Conservation (phyloP, 2,113 vertebrate species). For the Sprattus sprattus region DNA sequence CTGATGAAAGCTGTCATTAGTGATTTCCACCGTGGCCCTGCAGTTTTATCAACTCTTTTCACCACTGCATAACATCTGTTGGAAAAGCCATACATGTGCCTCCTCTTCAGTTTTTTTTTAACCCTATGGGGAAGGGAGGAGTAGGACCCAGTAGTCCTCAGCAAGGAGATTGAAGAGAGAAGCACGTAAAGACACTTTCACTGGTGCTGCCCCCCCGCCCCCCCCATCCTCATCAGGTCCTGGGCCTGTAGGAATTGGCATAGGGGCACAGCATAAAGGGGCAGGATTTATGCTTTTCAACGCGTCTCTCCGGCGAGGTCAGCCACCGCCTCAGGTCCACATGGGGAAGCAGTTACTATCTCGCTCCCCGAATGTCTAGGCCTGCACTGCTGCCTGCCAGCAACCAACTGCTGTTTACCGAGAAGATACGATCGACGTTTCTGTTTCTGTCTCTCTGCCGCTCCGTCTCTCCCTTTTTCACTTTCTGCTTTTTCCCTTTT, state of each 20-base stretch:
- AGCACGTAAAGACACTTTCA: neutral
- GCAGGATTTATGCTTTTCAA: conserved; percentile 33
- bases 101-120: neutral
- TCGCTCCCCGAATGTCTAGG: neutral
- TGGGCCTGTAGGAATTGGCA: conserved; percentile 56
- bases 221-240: conserved; percentile 43
- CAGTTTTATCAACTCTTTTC: neutral
- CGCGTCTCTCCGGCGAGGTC: conserved; percentile 45
- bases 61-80: neutral
- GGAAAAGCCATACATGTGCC: neutral
- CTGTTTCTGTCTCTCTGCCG: neutral
- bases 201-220: neutral
- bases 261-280: neutral
- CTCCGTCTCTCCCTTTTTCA: neutral
- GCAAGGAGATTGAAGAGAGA: neutral
- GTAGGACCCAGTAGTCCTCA: neutral
- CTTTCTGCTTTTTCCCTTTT: neutral
- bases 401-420: conserved; percentile 15
- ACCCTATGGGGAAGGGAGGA: neutral
- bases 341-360: conserved; percentile 60
- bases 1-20: conserved; percentile 18
- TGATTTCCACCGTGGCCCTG: neutral
- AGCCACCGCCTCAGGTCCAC: conserved; percentile 53
- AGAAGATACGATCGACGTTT: neutral
- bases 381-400: neutral